Base-by-base conservation (phyloP, 2,113 vertebrate genomes). In the Perca fluviatilis region DNA sequence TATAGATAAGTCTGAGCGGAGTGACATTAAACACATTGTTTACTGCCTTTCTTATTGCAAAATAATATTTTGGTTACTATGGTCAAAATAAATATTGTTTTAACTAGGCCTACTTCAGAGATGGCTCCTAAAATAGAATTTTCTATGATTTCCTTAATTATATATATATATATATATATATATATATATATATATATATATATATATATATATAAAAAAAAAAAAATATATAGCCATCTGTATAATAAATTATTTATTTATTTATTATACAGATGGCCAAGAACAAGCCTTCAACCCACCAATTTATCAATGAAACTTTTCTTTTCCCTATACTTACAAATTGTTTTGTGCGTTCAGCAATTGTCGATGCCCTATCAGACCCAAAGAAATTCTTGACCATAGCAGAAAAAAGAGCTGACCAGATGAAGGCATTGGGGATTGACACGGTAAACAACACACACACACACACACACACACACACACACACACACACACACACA, bases 381-480 rank as follows among this genome's bases (percentile, higher is more conserved):
- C 98, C 98, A 90, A 99, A 99, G 96, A 99, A 99, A 93, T 99
- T 99, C 93, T 93, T 99, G 78, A 99, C 98, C 61, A 97, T 99
- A 86, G 98, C 97, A 30, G 98, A 99, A 91, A 99, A 99, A 92
- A 96, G 98, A 94, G 97, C 98, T 19, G 98, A 99, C 93, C 98
- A 99, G 95, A 99, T 99, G 98, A 97, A 98, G 93, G 98, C 98
- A 0, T 96, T 99, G 94, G 98, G 98, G 40, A 99, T 99, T 9
- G 98, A 99, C 92, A 99, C 98, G 30, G 98, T 99, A 25, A 25
- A 1, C 1, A 1, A 33, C 33, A 33, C 33, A 33, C 33, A 6
- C 33, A 33, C 30, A 33, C 30, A 33, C 30, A 33, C 30, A 5
- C 30, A 33, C 33, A 33, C 33, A 33, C 33, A 6, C 33, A 33